Conservation (phyloP, 1,140 invertebrate genomes). For the Monomorium pharaonis region DNA sequence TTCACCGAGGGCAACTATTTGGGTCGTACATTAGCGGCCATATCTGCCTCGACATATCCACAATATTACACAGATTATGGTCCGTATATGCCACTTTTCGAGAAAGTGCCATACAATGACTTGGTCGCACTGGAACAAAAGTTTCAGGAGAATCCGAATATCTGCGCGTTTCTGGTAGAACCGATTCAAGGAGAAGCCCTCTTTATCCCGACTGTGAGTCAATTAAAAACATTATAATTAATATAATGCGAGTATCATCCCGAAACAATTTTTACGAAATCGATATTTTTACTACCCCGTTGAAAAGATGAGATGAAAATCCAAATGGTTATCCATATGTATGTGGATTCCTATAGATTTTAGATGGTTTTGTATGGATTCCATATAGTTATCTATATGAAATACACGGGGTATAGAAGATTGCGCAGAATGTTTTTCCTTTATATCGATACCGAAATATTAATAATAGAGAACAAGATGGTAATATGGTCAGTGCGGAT, state of each 20-base stretch:
- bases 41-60: conserved; percentile 92
- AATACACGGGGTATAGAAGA: too few relatives aligned
- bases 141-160: conserved; percentile 85
- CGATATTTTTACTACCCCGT: background rate
- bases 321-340: too few relatives aligned
- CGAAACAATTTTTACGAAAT: background rate
- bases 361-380: too few relatives aligned
- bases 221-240: background rate
- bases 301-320: too few relatives aligned
- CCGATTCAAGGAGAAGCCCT: conserved; percentile 94
- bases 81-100: conserved; percentile 92
- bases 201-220: conserved; percentile 87
- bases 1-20: conserved; percentile 94
- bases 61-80: conserved; percentile 90
- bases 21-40: conserved; percentile 92
- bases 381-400: too few relatives aligned
- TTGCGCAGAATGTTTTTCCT: background rate
- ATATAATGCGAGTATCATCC: background rate
- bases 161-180: conserved; percentile 92
- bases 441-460: background rate
- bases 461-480: too few relatives aligned
- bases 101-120: conserved; percentile 91
- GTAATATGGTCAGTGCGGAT: too few relatives aligned
- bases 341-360: too few relatives aligned
- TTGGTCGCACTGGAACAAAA: conserved; percentile 88